Conservation (phyloP, 2,888 invertebrate species). For the Tetropium fuscum region DNA sequence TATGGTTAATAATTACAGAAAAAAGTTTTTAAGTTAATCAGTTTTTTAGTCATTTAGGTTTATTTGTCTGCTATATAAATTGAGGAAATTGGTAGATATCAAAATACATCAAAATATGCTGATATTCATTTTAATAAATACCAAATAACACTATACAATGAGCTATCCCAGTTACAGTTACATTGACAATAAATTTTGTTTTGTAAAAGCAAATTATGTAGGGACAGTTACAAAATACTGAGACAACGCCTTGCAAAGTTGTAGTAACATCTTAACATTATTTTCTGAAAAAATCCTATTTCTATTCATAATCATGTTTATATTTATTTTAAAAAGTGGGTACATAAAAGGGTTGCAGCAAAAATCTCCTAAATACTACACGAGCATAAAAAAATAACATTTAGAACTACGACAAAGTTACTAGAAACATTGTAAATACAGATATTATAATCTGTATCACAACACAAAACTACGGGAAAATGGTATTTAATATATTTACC, state of each 20-base stretch:
- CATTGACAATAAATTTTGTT: no score
- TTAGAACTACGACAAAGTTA: constrained; percentile 38
- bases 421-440: constrained; percentile 26
- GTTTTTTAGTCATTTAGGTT: not conserved
- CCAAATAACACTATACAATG: not conserved
- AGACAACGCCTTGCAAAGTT: not conserved
- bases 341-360: constrained; percentile 39
- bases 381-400: constrained; percentile 42
- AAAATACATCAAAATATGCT: constrained; percentile 36
- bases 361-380: constrained; percentile 46
- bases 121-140: constrained; percentile 19
- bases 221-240: not conserved
- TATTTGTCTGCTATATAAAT: not conserved
- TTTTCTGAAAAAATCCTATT: not conserved
- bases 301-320: not conserved
- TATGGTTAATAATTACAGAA: not conserved
- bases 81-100: not conserved
- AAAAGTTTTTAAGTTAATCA: not conserved
- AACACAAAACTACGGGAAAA: constrained; percentile 36
- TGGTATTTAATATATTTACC: constrained; percentile 70
- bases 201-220: no score
- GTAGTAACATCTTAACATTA: constrained; percentile 8
- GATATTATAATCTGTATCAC: constrained; percentile 32
- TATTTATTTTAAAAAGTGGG: not conserved
- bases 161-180: not conserved